Conservation (phyloP, 1,140 invertebrate genomes). For the Alviniconcha marisindica region DNA sequence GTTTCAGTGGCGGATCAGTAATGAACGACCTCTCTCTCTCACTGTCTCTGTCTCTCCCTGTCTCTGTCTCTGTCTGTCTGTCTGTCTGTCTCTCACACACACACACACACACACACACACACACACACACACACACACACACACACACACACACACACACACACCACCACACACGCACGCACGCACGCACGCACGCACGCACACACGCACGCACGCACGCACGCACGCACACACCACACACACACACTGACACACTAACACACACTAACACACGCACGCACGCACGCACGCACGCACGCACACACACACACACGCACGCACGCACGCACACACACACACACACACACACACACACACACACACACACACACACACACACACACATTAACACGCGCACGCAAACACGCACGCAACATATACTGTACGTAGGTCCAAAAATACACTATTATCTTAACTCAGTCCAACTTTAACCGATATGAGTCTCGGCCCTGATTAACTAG, state of each 20-base stretch:
- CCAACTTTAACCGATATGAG: no score
- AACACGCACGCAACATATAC: no score
- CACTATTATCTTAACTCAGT: no score
- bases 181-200: neutral
- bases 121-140: slow-evolving; percentile 26
- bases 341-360: slow-evolving; percentile 3
- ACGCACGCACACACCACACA: neutral
- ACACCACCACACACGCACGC: neutral
- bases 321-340: no score
- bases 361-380: slow-evolving; percentile 13
- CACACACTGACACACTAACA: neutral
- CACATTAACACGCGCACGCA: neutral
- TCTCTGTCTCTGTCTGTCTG: slow-evolving; percentile 24
- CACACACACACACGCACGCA: no score
- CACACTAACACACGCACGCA: neutral
- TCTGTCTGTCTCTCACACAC: neutral
- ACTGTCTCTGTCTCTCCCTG: slow-evolving; percentile 27
- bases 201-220: slow-evolving; percentile 4
- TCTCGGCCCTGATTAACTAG: no score
- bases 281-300: neutral
- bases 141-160: slow-evolving; percentile 13
- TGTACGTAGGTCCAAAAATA: no score
- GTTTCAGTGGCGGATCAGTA: no score
- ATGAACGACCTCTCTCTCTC: slow-evolving; percentile 33
- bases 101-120: slow-evolving; percentile 21